Conservation (phyloP, 1,140 invertebrate species). For the Maniola jurtina region DNA sequence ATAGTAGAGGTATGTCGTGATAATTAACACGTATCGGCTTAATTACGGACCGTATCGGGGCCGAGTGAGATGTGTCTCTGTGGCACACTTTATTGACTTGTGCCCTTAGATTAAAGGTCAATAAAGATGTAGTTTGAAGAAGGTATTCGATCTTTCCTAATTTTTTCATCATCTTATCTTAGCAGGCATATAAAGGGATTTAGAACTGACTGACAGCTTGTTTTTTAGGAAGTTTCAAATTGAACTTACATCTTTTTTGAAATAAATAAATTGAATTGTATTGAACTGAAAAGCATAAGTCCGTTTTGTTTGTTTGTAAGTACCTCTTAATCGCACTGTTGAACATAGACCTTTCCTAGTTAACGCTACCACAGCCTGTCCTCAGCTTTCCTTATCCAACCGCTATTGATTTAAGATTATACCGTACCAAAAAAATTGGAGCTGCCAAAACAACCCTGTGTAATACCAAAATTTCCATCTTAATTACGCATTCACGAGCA, state of each 20-base stretch:
- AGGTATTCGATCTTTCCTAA: not conserved
- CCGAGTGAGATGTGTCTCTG: slow-evolving; percentile 63
- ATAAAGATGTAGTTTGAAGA: not conserved
- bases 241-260: too few species aligned
- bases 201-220: too few species aligned
- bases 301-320: too few species aligned
- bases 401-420: too few species aligned
- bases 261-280: too few species aligned
- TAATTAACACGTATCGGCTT: slow-evolving; percentile 65
- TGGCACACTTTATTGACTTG: slow-evolving; percentile 43
- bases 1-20: slow-evolving; percentile 42
- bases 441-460: not conserved
- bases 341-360: too few species aligned
- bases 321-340: too few species aligned
- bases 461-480: slow-evolving; percentile 40
- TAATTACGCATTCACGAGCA: slow-evolving; percentile 63
- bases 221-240: too few species aligned
- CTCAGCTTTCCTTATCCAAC: too few species aligned
- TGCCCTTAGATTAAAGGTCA: slow-evolving; percentile 23
- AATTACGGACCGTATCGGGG: slow-evolving; percentile 60
- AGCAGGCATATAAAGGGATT: too few species aligned
- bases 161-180: not conserved
- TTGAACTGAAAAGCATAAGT: too few species aligned
- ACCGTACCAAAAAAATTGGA: not conserved
- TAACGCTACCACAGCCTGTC: too few species aligned